Evolutionary conservation across 1,140 invertebrate genomes (phyloP).

Genomic region (Sinonovacula constricta): DNA sequence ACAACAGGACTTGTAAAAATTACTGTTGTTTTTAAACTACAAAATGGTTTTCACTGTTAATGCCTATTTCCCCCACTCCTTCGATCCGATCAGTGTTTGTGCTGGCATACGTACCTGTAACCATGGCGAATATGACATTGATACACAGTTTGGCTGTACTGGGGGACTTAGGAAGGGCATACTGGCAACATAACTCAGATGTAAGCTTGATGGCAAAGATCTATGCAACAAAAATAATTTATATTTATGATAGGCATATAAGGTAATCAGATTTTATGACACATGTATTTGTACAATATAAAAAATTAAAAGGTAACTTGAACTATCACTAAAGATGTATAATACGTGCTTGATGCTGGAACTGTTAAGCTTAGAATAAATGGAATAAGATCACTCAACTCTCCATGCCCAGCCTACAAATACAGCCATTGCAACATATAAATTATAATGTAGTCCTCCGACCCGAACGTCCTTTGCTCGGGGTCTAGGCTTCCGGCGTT

Average conservation of each 20-base stretch:
- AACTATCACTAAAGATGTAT: no score
- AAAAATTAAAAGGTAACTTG: no score
- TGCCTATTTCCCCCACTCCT: background rate
- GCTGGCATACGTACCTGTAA: constrained; percentile 82
- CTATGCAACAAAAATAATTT: constrained; percentile 66
- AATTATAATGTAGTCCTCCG: no score
- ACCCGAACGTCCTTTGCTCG: no score
- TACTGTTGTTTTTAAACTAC: background rate
- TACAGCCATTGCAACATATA: background rate
- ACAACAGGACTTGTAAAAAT: background rate
- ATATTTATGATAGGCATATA: background rate
- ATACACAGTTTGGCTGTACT: constrained; percentile 93
- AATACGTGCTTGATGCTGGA: no score
- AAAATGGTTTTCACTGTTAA: background rate
- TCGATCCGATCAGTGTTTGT: background rate
- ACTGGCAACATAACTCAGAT: constrained; percentile 94
- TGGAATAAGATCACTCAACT: constrained; percentile 81
- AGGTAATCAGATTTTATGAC: background rate
- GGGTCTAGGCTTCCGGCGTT: no score
- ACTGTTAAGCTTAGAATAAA: background rate
- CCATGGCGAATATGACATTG: constrained; percentile 91
- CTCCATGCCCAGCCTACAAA: constrained; percentile 81
- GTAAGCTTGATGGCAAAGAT: constrained; percentile 96
- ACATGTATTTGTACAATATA: background rate
- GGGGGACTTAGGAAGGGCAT: constrained; percentile 94